phyloP scores from a whole-genome alignment of 1,140 invertebrate genomes.

The Hestina assimilis region DNA sequence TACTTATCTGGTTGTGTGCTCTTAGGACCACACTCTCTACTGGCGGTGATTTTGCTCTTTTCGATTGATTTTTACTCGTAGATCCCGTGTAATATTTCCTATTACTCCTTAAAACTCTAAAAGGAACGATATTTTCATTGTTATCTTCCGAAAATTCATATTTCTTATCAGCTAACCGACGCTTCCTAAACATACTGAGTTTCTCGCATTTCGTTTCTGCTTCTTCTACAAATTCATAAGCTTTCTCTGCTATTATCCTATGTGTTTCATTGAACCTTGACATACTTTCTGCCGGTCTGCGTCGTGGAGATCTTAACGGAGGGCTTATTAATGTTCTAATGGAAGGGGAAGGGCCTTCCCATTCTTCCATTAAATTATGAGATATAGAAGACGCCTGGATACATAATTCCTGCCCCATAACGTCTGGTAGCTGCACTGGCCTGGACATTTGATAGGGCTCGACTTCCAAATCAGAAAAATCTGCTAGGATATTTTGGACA shows the following conservation, averaged over 20 bases:
- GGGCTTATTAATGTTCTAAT: slow-evolving; percentile 74
- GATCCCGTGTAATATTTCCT: slow-evolving; percentile 75
- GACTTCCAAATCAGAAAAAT: slow-evolving; percentile 75
- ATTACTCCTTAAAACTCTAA: slow-evolving; percentile 79
- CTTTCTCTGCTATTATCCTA: slow-evolving; percentile 83
- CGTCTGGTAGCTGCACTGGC: slow-evolving; percentile 68
- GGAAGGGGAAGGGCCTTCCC: slow-evolving; percentile 74
- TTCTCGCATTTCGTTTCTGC: slow-evolving; percentile 88
- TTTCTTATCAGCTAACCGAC: slow-evolving; percentile 92
- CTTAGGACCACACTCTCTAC: slow-evolving; percentile 66
- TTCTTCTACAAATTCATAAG: slow-evolving; percentile 92
- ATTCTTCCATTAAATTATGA: slow-evolving; percentile 72
- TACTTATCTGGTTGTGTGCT: slow-evolving; percentile 71
- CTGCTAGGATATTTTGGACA: slow-evolving; percentile 73
- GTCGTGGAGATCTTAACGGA: slow-evolving; percentile 66
- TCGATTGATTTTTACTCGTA: slow-evolving; percentile 47
- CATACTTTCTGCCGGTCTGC: slow-evolving; percentile 73
- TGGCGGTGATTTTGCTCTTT: slow-evolving; percentile 66
- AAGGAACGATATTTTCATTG: slow-evolving; percentile 90
- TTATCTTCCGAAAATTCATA: slow-evolving; percentile 94
- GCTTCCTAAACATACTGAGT: slow-evolving; percentile 88
- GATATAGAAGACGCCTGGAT: slow-evolving; percentile 75
- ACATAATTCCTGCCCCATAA: slow-evolving; percentile 73
- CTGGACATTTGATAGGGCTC: slow-evolving; percentile 66
- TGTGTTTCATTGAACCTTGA: slow-evolving; percentile 79